Base-by-base conservation (phyloP, 2,888 invertebrate species). In the Diplolepis rosae region DNA sequence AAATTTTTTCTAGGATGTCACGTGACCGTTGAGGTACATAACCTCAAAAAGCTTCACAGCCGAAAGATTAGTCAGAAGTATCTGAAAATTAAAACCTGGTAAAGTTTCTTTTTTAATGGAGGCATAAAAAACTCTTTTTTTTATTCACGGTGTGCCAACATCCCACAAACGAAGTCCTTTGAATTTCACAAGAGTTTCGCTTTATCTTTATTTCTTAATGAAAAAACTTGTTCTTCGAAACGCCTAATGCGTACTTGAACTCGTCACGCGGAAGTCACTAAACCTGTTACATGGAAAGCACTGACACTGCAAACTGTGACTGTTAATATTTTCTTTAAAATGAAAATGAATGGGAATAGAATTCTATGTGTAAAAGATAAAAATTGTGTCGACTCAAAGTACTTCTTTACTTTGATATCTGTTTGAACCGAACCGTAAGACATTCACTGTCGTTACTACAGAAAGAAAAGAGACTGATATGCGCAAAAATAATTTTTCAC, bases 401-500 rank as follows among this genome's bases (percentile, higher is more conserved):
- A 9, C 45, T 5, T 7, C 15, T 9, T 45, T 18, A 3, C 45
- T 45, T 45, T 9, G 7, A 45, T 45, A 4, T 45, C 3, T 1
- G 15, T 45, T 18, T 18, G 45, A 45, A 45, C 15, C 15, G 48
- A 11, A 11, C 11, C 11, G 32, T 2, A 45, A 48, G 18, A 52
- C 27, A 27, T n/a, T 5, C 13, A 13, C 27, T 1, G 0, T 13
- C 28, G 18, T 48, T 18, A 39, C 39, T 1, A 13, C n/a, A 30
- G 13, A 9, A 52, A 27, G 27, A 7, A 27, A 52, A 15, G 28
- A 28, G 2, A 52, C 6, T 15, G 15, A 52, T 52, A 27, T 27
- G 65, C 39, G 52, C 69, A 69, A 13, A 45, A 74, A 70, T 73
- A 68, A 75, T 72, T 72, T 72, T 75, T 81, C 81, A 82, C 82